Evolutionary conservation across 1,140 invertebrate species (phyloP), one percentile per base, ranked within the genome.

Genomic region (Zaprionus nigranus): DNA sequence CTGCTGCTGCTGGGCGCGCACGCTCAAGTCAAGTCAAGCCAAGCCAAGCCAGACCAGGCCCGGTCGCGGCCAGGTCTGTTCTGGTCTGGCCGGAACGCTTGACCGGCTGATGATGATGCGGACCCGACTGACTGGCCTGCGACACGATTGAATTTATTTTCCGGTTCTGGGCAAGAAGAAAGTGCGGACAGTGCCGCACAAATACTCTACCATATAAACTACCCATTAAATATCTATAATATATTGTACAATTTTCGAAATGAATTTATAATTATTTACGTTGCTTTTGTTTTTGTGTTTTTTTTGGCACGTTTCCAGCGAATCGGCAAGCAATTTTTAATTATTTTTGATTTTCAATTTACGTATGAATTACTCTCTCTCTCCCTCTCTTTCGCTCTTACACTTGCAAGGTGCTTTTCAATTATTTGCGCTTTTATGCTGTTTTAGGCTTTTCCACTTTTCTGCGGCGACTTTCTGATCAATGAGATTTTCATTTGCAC

Each of bases 401-500:
- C 69, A 88, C 84, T 88, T 70, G 63, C 30, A 11, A 26, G 57
- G 66, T 46, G 58, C 80, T 87, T 80, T 87, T 78, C 11, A 83
- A 83, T 72, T 78, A 73, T 75, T 72, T 82, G 69, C 67, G 80
- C 67, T 72, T 75, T 78, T 64, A 59, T 46, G 64, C 71, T 78
- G 81, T 79, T 86, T 84, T 85, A 71, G 78, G 78, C 73, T 85
- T 85, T 86, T 82, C 73, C 84, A 83, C 84, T 87, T 87, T 82
- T 84, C 78, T 82, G 82, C 69, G 80, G 72, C 71, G 71, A 90
- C 78, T 88, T 90, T 90, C 85, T 76, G 85, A 81, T 88, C 85
- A 90, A 88, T 88, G 85, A 90, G 81, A 88, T 85, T 88, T 88
- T 88, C 85, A 88, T 88, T 85, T 88, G 85, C 85, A 88, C 85